Evolutionary conservation across 1,140 invertebrate genomes (phyloP).

Genomic region (Drosophila kanapiae): DNA sequence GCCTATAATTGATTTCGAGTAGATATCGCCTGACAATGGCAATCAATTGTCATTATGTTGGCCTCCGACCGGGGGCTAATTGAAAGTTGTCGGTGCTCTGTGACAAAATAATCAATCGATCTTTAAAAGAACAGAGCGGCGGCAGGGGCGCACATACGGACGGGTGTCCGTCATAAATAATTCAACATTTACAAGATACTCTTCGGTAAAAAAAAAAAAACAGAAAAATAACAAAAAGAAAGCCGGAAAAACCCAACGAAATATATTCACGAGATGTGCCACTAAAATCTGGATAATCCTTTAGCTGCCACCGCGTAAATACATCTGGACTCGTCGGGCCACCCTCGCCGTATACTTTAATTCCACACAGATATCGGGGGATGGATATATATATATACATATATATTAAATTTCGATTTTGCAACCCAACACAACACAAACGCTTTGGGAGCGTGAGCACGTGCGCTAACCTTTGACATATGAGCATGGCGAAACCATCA

Average conservation of each 20-base stretch:
- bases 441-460: conserved; percentile 68
- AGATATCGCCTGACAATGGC: conserved; percentile 70
- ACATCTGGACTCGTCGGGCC: conserved; percentile 14
- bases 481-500: conserved; percentile 72
- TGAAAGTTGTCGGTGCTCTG: conserved; percentile 68
- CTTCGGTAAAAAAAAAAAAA: conserved; percentile 39
- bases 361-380: conserved; percentile 32
- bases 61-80: conserved; percentile 58
- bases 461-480: conserved; percentile 83
- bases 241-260: conserved; percentile 22
- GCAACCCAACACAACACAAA: conserved; percentile 35
- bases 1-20: conserved; percentile 69
- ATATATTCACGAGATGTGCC: conserved; percentile 34
- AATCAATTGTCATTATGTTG: conserved; percentile 78
- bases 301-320: conserved; percentile 13
- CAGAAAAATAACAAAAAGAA: conserved; percentile 8
- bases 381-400: conserved; percentile 60
- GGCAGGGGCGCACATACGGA: not conserved
- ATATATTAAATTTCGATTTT: conserved; percentile 84
- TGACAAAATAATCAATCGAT: conserved; percentile 47
- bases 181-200: conserved; percentile 76
- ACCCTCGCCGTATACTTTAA: conserved; percentile 44
- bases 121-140: conserved; percentile 29
- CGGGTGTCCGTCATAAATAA: conserved; percentile 68
- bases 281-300: conserved; percentile 28